Base-by-base conservation (phyloP, 2,888 invertebrate genomes). In the Saturnia japonica region DNA sequence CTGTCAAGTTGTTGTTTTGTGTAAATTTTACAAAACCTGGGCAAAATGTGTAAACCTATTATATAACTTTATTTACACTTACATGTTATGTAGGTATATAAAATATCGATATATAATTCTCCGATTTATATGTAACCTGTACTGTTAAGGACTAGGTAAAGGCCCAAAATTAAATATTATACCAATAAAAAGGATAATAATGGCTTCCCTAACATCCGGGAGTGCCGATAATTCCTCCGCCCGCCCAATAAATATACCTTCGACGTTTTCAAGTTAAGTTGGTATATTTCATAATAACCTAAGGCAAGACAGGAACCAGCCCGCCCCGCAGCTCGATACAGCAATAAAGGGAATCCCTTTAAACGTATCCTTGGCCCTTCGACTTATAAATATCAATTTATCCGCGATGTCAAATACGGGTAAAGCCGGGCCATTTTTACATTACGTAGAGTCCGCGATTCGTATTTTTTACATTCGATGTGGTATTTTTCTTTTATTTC, bases 321-420 rank as follows among this genome's bases (percentile, higher is more conserved):
- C 85, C 84, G 86, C 88, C 89, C 90, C 88, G 84, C 82, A 85
- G 86, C 81, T 80, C 85, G 85, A 86, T 86, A 86, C 81, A 80
- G 92, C 91, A 91, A 94, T 94, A 94, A 94, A 93, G 91, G 90
- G 92, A 93, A 93, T 93, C 93, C 91, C 89, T 90, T 88, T 90
- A 91, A 91, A 92, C 91, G 91, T 87, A 88, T 88, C 87, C 87
- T 87, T 89, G 91, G 90, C 92, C 94, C 91, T 91, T 85, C 81
- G 81, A 85, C 91, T 91, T 94, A 93, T 94, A 93, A 93, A 94
- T 94, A 93, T 94, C 93, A 94, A 94, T 94, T 93, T 93, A 92
- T 93, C 92, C 89, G 83, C 82, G 81, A 86, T 88, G 93, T 93
- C 92, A 92, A 92, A 93, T 88, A 86, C 88, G 89, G 80, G 83